These are phyloP conservation scores for Saccopteryx bilineata DNA, from an alignment of 2,113 vertebrate genomes.

Conservation along the genomic window DNA sequence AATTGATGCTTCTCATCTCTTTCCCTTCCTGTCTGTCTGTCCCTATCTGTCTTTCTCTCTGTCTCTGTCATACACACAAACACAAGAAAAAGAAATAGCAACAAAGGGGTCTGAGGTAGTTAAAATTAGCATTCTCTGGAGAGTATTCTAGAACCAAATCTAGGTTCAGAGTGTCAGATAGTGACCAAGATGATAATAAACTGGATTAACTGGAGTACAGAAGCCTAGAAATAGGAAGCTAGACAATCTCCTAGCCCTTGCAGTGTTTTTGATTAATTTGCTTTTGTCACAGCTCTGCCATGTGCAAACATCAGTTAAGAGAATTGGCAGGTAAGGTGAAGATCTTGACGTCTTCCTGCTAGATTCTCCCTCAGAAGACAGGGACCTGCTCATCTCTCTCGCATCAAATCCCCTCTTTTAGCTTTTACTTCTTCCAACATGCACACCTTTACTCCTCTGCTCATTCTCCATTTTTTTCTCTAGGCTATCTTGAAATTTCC, in stretches of 20 bases:
- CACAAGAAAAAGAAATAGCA: neutral
- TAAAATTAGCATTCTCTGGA: neutral
- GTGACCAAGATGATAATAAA: neutral
- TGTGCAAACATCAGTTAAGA: neutral
- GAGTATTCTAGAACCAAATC: neutral
- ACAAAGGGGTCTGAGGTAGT: neutral
- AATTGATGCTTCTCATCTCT: no score
- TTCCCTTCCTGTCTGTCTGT: no score
- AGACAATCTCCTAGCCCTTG: neutral
- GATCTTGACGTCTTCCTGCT: neutral
- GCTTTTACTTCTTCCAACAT: neutral
- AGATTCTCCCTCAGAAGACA: neutral
- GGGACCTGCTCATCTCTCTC: neutral
- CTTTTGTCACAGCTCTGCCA: neutral
- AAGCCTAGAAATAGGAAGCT: slow-evolving; percentile 13
- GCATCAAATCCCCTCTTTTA: neutral
- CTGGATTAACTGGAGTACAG: neutral
- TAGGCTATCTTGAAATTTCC: neutral
- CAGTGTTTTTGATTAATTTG: neutral
- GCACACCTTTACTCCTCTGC: neutral
- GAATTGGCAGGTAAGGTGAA: neutral
- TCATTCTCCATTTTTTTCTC: neutral
- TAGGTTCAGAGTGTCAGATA: neutral
- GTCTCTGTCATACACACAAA: no score
- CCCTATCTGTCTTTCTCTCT: no score